phyloP scores from a whole-genome alignment of 2,797 vertebrate genomes.

The Chelidonichthys spinosus region DNA sequence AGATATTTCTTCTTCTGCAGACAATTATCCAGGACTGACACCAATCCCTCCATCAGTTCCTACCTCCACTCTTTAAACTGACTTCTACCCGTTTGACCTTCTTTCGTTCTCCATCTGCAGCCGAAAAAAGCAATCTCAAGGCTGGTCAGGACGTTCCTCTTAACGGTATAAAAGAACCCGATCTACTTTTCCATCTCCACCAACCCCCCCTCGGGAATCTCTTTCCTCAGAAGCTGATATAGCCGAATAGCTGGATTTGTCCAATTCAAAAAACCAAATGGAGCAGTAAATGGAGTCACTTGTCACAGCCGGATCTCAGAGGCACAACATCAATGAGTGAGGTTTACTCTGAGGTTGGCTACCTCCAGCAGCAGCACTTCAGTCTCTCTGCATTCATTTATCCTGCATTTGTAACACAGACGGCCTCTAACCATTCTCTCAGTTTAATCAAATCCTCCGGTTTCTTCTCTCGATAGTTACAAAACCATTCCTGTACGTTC shows the following conservation, averaged over 20 bases:
- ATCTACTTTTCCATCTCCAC: conserved; percentile 13
- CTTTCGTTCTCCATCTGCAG: conserved; percentile 12
- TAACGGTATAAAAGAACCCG: conserved; percentile 1
- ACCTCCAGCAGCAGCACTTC: neutral
- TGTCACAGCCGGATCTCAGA: neutral
- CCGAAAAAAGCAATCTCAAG: conserved; percentile 7
- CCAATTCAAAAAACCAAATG: conserved; percentile 20
- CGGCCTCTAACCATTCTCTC: neutral
- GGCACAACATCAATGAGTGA: neutral
- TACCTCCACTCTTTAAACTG: neutral
- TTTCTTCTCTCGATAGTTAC: neutral
- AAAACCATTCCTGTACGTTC: neutral
- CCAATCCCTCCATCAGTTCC: neutral
- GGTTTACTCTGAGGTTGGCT: neutral
- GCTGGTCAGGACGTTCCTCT: conserved; percentile 9
- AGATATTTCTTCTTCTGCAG: neutral
- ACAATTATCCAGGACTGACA: too few relatives aligned
- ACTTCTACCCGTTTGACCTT: conserved; percentile 15
- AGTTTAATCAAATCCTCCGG: neutral
- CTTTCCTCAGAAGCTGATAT: conserved; percentile 1
- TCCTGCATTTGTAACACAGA: neutral
- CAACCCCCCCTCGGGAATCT: neutral
- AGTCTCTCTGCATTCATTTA: neutral
- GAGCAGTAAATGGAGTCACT: neutral
- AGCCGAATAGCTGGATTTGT: conserved; percentile 15